Evolutionary conservation across 2,113 vertebrate species (phyloP).

Genomic region (Haemorhous mexicanus): DNA sequence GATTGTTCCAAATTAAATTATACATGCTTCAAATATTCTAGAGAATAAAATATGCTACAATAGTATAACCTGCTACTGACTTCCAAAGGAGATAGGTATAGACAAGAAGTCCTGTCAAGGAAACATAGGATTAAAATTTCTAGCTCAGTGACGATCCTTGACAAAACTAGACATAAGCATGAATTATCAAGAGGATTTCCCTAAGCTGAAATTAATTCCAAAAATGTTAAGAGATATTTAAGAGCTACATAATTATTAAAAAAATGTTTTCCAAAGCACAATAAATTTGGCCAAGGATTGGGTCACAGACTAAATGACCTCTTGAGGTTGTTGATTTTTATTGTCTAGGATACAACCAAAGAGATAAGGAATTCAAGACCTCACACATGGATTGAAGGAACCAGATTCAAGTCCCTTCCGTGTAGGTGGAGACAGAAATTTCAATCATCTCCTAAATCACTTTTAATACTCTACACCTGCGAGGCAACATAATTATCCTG

Average conservation of each 20-base stretch:
- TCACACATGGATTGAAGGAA: not conserved
- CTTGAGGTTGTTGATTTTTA: not conserved
- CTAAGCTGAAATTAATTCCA: not conserved
- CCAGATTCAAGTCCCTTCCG: accelerated
- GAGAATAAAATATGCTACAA: not conserved
- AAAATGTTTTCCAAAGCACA: not conserved
- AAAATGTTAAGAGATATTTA: not conserved
- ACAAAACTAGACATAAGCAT: not conserved
- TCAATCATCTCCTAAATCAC: not conserved
- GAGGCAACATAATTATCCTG: not conserved
- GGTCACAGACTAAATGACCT: not conserved
- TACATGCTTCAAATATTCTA: not conserved
- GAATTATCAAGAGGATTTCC: not conserved
- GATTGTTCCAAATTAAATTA: not conserved
- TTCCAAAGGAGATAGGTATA: not conserved
- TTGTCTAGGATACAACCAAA: not conserved
- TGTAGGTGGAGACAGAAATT: not conserved
- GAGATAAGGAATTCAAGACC: not conserved
- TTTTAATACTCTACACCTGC: not conserved
- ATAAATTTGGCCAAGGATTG: not conserved
- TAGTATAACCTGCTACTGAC: not conserved
- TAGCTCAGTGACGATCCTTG: not conserved
- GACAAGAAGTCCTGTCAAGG: not conserved
- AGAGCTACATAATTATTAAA: not conserved
- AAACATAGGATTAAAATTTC: not conserved